Conservation (phyloP, 2,888 invertebrate species). For the Tillus elongatus region DNA sequence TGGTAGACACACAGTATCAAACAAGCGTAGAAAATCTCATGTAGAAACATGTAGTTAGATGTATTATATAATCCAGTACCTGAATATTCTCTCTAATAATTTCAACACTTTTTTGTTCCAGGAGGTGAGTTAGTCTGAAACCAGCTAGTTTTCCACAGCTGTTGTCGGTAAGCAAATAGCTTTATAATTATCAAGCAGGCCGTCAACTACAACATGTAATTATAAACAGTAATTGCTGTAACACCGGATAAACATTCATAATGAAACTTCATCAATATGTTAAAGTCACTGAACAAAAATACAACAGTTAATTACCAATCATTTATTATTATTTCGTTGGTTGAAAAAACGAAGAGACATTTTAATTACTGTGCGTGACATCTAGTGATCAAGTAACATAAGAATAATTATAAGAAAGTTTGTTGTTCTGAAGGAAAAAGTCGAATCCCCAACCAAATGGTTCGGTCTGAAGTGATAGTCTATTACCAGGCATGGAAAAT, state of each 20-base stretch:
- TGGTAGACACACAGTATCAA: too few relatives aligned
- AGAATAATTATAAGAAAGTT: too few relatives aligned
- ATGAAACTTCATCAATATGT: constrained; percentile 36
- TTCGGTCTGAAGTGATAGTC: too few relatives aligned
- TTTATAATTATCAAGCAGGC: constrained; percentile 36
- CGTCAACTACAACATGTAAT: constrained; percentile 34
- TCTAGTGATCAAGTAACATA: constrained; percentile 23
- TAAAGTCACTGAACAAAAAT: background rate
- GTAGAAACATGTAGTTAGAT: too few relatives aligned
- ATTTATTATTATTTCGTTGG: background rate
- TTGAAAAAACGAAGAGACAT: constrained; percentile 20
- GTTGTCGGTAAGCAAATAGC: constrained; percentile 37
- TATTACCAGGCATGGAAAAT: background rate
- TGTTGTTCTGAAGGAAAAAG: too few relatives aligned
- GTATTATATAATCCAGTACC: too few relatives aligned
- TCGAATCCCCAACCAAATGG: too few relatives aligned
- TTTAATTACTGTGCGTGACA: constrained; percentile 29
- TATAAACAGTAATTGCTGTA: constrained; percentile 38
- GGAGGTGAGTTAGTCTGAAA: constrained; percentile 37
- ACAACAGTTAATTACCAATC: too few relatives aligned
- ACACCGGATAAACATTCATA: constrained; percentile 42
- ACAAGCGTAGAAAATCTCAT: too few relatives aligned
- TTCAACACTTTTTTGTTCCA: constrained; percentile 38
- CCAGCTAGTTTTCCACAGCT: too few relatives aligned
- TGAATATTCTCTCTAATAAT: too few relatives aligned